These are phyloP conservation scores for Rhagoletis pomonella DNA, from an alignment of 1,140 invertebrate genomes.

Conservation along the genomic window DNA sequence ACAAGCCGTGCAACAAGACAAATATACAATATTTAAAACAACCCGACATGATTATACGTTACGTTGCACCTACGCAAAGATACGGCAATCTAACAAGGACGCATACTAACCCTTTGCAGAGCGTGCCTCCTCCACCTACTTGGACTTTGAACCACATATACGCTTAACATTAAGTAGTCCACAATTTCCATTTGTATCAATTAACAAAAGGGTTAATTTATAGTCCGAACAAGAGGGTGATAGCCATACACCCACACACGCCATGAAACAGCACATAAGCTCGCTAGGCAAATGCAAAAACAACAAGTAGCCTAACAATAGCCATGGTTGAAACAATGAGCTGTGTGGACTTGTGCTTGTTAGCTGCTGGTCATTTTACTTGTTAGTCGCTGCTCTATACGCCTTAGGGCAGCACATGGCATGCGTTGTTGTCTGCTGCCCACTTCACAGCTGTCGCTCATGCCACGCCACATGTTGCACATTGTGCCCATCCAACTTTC, in stretches of 20 bases:
- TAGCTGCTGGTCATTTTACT: slow-evolving; percentile 16
- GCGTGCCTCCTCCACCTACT: background rate
- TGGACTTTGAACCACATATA: slow-evolving; percentile 40
- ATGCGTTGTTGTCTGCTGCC: background rate
- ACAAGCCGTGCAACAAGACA: slow-evolving; percentile 1
- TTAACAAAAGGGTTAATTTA: slow-evolving; percentile 74
- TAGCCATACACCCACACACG: background rate
- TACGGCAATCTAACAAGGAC: background rate
- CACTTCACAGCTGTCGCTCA: background rate
- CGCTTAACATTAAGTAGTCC: slow-evolving; percentile 54
- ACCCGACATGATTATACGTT: background rate
- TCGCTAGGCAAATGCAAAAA: background rate
- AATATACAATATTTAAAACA: background rate
- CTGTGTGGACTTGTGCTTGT: slow-evolving; percentile 42
- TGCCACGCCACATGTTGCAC: background rate
- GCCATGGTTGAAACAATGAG: background rate
- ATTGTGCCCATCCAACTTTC: slow-evolving; percentile 36
- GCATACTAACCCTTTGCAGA: background rate
- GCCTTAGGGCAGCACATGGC: background rate
- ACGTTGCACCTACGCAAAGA: slow-evolving; percentile 16
- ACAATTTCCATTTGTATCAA: slow-evolving; percentile 72
- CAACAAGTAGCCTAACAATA: slow-evolving; percentile 31
- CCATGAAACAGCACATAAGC: background rate
- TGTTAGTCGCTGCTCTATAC: background rate
- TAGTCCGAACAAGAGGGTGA: slow-evolving; percentile 58